Evolutionary conservation across 2,113 vertebrate genomes (phyloP).

Genomic region (Pygoscelis adeliae): DNA sequence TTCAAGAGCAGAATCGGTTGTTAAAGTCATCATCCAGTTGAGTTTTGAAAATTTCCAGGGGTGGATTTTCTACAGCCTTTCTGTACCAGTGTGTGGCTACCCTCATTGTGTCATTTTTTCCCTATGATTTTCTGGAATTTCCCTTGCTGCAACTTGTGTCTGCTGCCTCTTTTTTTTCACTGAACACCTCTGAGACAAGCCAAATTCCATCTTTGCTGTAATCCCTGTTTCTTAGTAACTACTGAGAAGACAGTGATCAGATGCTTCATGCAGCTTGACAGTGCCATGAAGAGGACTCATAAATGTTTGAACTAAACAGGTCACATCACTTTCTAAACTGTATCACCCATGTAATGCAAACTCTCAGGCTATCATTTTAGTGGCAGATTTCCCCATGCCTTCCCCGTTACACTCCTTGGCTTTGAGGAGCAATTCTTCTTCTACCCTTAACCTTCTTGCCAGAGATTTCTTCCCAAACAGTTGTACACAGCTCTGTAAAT

Average conservation of each 20-base stretch:
- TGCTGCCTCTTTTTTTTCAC: background rate
- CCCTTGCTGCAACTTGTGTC: background rate
- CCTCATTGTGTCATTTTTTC: background rate
- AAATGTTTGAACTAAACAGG: background rate
- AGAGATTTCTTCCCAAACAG: conserved; percentile 53
- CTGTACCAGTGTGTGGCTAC: background rate
- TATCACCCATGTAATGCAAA: background rate
- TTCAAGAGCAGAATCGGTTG: background rate
- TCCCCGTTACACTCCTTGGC: background rate
- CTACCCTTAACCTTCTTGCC: conserved; percentile 37
- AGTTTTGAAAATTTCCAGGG: background rate
- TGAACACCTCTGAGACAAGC: background rate
- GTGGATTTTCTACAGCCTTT: background rate
- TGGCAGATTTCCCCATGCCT: background rate
- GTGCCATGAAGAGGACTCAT: background rate
- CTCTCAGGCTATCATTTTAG: background rate
- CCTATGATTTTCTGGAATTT: background rate
- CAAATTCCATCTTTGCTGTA: background rate
- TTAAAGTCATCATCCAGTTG: background rate
- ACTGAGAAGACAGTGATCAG: background rate
- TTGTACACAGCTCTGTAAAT: conserved; percentile 74
- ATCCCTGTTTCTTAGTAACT: background rate
- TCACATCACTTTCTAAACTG: background rate
- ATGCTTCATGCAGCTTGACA: background rate
- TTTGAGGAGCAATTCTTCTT: conserved; percentile 49